Evolutionary conservation across 2,888 invertebrate species (phyloP).

Genomic region (Lycia hirtaria): DNA sequence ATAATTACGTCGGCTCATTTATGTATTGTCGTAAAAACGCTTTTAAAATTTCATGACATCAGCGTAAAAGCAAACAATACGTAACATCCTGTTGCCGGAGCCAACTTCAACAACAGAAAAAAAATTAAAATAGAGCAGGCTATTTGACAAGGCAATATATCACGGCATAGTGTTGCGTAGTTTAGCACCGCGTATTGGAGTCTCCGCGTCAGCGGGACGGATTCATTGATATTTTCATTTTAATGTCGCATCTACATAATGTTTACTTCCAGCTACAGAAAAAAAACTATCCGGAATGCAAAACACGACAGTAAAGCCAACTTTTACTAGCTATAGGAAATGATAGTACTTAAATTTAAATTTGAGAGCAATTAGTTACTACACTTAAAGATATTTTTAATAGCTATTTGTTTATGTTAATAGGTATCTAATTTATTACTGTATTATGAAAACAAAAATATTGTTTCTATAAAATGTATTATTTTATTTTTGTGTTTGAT

Average conservation of each 20-base stretch:
- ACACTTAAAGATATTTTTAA: no score
- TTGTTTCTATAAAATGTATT: no score
- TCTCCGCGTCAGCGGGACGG: constrained; percentile 51
- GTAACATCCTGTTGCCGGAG: constrained; percentile 55
- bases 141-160: constrained; percentile 51
- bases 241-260: constrained; percentile 42
- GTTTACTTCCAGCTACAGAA: constrained; percentile 50
- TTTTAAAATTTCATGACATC: constrained; percentile 2
- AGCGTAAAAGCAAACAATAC: constrained; percentile 41
- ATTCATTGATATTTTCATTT: constrained; percentile 41
- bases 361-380: no score
- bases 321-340: no score
- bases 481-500: no score
- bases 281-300: no score
- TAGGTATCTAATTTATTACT: no score
- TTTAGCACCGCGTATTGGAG: constrained; percentile 40
- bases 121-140: constrained; percentile 48
- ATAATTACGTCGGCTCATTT: background rate
- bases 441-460: no score
- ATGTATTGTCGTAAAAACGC: constrained; percentile 2
- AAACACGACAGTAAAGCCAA: no score
- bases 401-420: no score
- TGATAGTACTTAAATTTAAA: no score
- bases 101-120: constrained; percentile 43
- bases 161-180: constrained; percentile 46